Base-by-base conservation (phyloP, 2,797 vertebrate species). In the Mus spretus region DNA sequence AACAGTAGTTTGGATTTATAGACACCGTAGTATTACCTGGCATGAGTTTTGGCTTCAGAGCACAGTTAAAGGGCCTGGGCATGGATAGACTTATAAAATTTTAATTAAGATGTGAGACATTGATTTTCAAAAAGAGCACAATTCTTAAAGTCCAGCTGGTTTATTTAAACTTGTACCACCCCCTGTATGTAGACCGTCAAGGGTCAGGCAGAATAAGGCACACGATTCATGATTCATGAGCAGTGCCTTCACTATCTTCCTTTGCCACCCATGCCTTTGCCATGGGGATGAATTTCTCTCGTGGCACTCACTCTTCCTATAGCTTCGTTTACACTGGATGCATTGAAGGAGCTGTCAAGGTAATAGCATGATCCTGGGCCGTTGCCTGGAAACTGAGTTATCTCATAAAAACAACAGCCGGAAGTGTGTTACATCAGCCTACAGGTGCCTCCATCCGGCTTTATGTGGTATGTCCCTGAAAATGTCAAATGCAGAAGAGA, bases 31-130 rank as follows among this genome's bases (percentile, higher is more conserved):
- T 98, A 97, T 97, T 95, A 95, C 91, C 94, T 82, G 96, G 97
- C 98, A 98, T 96, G 92, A 94, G 90, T 96, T 98, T 97, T 94
- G 95, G 82, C 95, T 97, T 98, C 98, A 97, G 97, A 98, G 98
- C 98, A 98, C 97, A 98, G 97, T 97, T 97, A 97, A 98, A 98
- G 97, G 97, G 89, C 95, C 94, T 97, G 97, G 97, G 98, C 97
- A 96, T 98, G 98, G 98, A 95, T 93, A 95, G 97, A 90, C n/a
- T 67, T 90, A 37, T 55, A 72, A 77, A 95, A 83, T 67, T 37
- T 40, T 65, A 81, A 89, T 84, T 53, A 80, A 90, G 53, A 92
- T 88, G 7, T 77, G 44, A 95, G 67, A 57, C 47, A 74, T 81
- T 85, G 34, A 85, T 96, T 96, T 96, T 70, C 74, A 67, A 78